Conservation (phyloP, 2,113 vertebrate genomes). For the Sceloporus undulatus region DNA sequence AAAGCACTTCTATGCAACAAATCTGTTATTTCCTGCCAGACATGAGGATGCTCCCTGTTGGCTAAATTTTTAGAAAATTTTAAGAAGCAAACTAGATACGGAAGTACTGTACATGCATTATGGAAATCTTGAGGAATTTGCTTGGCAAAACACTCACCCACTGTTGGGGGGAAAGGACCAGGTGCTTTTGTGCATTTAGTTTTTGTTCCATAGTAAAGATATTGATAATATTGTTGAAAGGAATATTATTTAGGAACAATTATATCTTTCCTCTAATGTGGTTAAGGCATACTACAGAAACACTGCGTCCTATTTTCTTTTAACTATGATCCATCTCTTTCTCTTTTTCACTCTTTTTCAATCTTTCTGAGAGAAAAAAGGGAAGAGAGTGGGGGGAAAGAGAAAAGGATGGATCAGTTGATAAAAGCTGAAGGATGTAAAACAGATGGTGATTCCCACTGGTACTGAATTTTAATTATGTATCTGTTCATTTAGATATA, state of each 20-base stretch:
- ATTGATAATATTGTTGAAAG: too few species aligned
- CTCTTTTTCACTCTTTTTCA: neutral
- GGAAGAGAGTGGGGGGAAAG: too few species aligned
- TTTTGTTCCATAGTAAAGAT: neutral
- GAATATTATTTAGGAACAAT: too few species aligned
- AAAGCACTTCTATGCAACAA: neutral
- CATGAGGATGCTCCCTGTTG: too few species aligned
- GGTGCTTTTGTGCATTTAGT: neutral
- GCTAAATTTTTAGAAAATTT: neutral
- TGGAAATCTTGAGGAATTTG: neutral
- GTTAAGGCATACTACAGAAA: neutral
- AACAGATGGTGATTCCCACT: neutral
- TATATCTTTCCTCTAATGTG: neutral
- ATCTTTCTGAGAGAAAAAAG: too few species aligned
- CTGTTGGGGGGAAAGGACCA: neutral
- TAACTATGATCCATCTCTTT: neutral
- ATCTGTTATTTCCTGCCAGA: too few species aligned
- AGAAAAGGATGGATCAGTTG: neutral
- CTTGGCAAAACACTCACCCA: neutral
- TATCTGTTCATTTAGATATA: constrained; percentile 2
- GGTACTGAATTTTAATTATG: constrained; percentile 13
- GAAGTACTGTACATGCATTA: neutral
- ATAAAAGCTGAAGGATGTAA: neutral
- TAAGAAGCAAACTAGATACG: neutral
- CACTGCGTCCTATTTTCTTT: neutral